Base-by-base conservation (phyloP, 2,888 invertebrate genomes). In the Drosophila colorata region DNA sequence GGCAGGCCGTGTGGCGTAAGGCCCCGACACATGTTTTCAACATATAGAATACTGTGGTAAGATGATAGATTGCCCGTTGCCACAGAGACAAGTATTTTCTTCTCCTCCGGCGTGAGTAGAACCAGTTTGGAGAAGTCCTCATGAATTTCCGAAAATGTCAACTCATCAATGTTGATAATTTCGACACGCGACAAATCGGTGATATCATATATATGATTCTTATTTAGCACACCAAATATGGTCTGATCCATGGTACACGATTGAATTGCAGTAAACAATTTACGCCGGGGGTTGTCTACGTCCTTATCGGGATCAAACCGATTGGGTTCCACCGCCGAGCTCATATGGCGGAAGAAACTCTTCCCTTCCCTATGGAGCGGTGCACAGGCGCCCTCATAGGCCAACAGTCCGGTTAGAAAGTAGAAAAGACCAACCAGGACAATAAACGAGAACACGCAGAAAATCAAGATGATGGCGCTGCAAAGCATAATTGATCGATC, bases 391-490 rank as follows among this genome's bases (percentile, higher is more conserved):
- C 95, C 94, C 64, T 96, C 94, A 82, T 96, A 95, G 16, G 94
- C 92, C 20, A 94, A 90, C 5, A 96, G 93, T 20, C 97, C 97
- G 14, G 94, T 91, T 43, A 95, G 86, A 93, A 97, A 96, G 91
- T 95, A 95, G 6, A 92, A 93, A 11, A 95, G 92, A 51, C 96
- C 94, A 72, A 95, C 93, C 25, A 94, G 91, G 84, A 95, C 94
- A 71, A 97, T 93, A 43, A 94, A 91, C 33, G 95, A 95, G 69
- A 96, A 95, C 75, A 95, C 93, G 47, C 96, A 88, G 93, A 97
- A 96, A 91, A 96, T 96, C 65, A 96, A 91, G 90, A 95, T 95
- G 69, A 95, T 95, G 64, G 95, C 96, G 89, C 96, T 96, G 93
- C 13, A 91, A 90, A 58, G 65, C 7, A 18, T 4, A 13, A n/a